Evolutionary conservation across 2,113 vertebrate genomes (phyloP).

Genomic region (Lasiurus cinereus): DNA sequence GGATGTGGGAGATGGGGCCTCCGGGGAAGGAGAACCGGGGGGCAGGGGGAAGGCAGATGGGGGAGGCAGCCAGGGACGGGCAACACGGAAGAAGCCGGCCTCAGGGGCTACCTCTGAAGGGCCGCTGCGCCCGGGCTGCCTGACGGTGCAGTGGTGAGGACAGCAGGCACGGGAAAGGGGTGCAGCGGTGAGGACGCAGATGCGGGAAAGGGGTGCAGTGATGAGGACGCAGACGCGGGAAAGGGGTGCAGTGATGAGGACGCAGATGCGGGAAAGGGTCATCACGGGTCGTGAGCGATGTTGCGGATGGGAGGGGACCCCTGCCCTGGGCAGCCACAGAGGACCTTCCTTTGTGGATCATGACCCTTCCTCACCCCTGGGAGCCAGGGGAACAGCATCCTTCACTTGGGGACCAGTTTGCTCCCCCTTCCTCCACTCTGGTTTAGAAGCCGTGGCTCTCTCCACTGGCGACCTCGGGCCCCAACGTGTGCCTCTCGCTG

Average conservation of each 20-base stretch:
- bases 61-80: neutral
- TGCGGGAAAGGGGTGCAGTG: no score
- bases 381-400: no score
- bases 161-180: no score
- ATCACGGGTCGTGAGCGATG: rapidly evolving
- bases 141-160: no score
- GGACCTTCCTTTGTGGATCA: neutral
- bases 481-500: neutral
- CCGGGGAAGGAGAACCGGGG: neutral
- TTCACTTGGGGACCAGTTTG: neutral
- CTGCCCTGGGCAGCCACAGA: neutral
- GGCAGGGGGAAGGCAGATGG: neutral
- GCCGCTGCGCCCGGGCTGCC: neutral
- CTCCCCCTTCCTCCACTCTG: neutral
- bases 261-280: neutral
- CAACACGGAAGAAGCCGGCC: neutral
- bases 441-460: neutral
- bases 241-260: no score
- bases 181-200: no score
- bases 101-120: rapidly evolving
- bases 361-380: neutral
- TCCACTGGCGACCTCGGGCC: neutral
- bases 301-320: neutral
- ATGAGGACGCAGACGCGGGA: no score
- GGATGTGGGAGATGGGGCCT: neutral